Evolutionary conservation across 2,113 vertebrate genomes (phyloP), one percentile per base, ranked within the genome.

Genomic region (Tricholaema leucomelas): DNA sequence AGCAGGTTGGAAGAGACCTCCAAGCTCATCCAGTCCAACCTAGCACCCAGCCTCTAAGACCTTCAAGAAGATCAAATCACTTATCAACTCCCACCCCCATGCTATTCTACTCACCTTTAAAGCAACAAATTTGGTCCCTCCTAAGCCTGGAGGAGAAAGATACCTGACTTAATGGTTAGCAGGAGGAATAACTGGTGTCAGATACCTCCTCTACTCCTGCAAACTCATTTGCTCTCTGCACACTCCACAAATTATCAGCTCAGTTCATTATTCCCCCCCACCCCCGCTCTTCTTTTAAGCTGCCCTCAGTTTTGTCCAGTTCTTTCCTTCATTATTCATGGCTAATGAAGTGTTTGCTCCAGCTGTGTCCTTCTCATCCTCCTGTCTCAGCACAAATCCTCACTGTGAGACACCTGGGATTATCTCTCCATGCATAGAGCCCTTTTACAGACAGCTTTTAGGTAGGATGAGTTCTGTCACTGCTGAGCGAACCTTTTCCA

Each of bases 331-430:
- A 85, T 93, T 96, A 94, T 95, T 95, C 85, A 90, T 91, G 71
- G 77, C 12, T 94, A 93, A 93, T 91, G 84, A 91, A 94, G 82
- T 90, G 77, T 95, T 95, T 95, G 65, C 66, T 95, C 82, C 94
- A 90, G 70, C 88, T 92, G 79, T 81, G 77, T 65, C 86, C 80
- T 73, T 94, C 84, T 91, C 73, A 91, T 88, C 55, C 80, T 88
- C 67, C 71, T 85, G 11, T 78, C 64, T 93, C 80, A 94, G 81
- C 89, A 87, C 83, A 94, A 75, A 93, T 77, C 86, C 88, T 92
- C 85, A 36, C 58, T 59, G 73, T 81, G 40, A 58, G 80, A 87
- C 85, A 90, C 80, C 50, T 40, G 80, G 87, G 58, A 14, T 96
- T 93, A 86, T 86, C 81, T 88, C 83, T 80, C 27, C 56, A 27